Percentiles rank a stretch among this genome's conserved stretches.
phyloP scores from a whole-genome alignment of 1,140 invertebrate genomes.

The Drosophila obscura region DNA sequence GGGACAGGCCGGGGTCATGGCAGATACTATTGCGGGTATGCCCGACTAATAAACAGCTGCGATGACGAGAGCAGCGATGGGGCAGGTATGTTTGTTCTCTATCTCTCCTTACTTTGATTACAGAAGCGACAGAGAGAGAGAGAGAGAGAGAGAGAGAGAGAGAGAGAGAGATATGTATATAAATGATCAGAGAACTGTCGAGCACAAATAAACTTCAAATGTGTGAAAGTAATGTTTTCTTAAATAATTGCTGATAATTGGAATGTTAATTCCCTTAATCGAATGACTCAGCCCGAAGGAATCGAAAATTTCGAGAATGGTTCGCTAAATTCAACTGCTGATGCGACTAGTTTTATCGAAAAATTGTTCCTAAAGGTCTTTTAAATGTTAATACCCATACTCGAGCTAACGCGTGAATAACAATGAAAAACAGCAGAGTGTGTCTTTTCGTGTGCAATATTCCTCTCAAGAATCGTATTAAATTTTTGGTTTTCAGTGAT shows the following conservation, averaged over 20 bases:
- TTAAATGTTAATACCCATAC: no score
- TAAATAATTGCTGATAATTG: constrained; percentile 34
- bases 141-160: neutral
- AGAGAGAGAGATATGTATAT: constrained; percentile 1
- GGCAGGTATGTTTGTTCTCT: constrained; percentile 49
- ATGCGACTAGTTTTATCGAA: no score
- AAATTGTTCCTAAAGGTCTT: no score
- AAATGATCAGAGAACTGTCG: constrained; percentile 4
- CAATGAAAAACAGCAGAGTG: no score
- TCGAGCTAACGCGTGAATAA: no score
- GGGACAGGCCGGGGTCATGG: constrained; percentile 17
- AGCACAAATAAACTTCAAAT: neutral
- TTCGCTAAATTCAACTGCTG: neutral
- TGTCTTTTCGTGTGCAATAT: no score
- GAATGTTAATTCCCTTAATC: constrained; percentile 24
- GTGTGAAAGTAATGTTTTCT: constrained; percentile 12
- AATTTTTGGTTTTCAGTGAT: no score
- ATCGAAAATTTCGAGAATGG: neutral
- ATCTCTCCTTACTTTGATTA: neutral
- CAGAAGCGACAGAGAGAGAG: neutral
- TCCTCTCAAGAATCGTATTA: no score
- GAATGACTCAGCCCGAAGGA: constrained; percentile 9
- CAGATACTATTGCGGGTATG: constrained; percentile 36
- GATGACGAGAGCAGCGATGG: constrained; percentile 29
- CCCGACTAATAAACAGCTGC: constrained; percentile 44